Conservation (phyloP, 1,140 invertebrate genomes). For the Diachasmimorpha longicaudata region DNA sequence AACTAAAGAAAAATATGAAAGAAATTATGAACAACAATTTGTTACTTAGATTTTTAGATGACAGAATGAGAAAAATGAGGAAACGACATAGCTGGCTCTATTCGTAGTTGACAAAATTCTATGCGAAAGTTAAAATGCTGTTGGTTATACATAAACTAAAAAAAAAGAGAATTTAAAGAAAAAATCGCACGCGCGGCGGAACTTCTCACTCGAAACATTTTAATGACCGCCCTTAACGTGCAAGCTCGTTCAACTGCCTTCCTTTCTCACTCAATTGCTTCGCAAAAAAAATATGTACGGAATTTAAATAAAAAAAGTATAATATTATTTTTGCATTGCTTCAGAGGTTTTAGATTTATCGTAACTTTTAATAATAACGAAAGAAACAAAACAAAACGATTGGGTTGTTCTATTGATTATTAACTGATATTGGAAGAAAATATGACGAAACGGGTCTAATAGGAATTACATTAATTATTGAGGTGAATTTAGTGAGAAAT, state of each 20-base stretch:
- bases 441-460: constrained; percentile 24
- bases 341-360: constrained; percentile 13
- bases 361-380: background rate
- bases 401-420: background rate
- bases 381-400: constrained; percentile 7
- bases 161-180: background rate
- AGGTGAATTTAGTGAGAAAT: background rate
- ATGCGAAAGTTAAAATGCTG: constrained; percentile 46
- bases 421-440: background rate
- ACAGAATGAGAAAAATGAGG: constrained; percentile 8
- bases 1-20: background rate
- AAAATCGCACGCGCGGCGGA: background rate
- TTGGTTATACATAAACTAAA: constrained; percentile 23
- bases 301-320: constrained; percentile 16
- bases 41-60: constrained; percentile 27
- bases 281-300: constrained; percentile 26
- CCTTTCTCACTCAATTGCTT: constrained; percentile 35
- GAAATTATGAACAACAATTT: constrained; percentile 10
- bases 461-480: background rate
- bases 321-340: constrained; percentile 38
- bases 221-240: constrained; percentile 26
- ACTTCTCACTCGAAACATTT: background rate
- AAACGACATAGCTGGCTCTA: constrained; percentile 59
- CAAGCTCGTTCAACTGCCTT: constrained; percentile 38
- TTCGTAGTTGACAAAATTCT: constrained; percentile 53